Conservation (phyloP, 2,797 vertebrate genomes). For the Manis crassicaudata region DNA sequence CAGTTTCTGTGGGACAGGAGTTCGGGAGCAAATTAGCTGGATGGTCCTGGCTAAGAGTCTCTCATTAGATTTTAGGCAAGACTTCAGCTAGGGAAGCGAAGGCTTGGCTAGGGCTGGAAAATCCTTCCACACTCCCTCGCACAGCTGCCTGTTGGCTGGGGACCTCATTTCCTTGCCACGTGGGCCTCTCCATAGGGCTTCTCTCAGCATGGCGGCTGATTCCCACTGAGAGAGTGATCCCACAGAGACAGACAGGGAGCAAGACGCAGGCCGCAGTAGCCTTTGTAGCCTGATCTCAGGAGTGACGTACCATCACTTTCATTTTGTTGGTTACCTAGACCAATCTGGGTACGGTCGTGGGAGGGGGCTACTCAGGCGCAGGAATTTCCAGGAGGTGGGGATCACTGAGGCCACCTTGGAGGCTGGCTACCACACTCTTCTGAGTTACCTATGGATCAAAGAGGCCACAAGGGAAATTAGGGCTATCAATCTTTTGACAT, state of each 20-base stretch:
- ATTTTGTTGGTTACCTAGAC: background rate
- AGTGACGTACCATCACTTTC: background rate
- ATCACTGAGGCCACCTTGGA: background rate
- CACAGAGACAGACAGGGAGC: background rate
- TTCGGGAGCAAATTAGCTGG: background rate
- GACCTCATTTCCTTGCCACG: background rate
- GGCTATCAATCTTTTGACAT: background rate
- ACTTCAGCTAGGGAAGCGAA: background rate
- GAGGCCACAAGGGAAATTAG: background rate
- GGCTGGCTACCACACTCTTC: background rate
- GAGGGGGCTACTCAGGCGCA: accelerated
- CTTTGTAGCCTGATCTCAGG: background rate
- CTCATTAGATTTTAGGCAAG: background rate
- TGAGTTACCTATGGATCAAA: background rate
- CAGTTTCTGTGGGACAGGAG: background rate
- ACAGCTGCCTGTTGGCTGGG: background rate
- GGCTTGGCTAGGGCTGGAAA: background rate
- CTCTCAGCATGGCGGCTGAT: background rate
- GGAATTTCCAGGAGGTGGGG: background rate
- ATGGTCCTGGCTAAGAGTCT: background rate
- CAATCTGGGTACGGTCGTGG: background rate
- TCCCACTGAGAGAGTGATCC: no score
- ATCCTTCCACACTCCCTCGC: background rate
- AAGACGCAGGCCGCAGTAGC: background rate
- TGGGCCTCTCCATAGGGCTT: background rate